Evolutionary conservation across 2,797 vertebrate species (phyloP).

Genomic region (Typhlichthys subterraneus): DNA sequence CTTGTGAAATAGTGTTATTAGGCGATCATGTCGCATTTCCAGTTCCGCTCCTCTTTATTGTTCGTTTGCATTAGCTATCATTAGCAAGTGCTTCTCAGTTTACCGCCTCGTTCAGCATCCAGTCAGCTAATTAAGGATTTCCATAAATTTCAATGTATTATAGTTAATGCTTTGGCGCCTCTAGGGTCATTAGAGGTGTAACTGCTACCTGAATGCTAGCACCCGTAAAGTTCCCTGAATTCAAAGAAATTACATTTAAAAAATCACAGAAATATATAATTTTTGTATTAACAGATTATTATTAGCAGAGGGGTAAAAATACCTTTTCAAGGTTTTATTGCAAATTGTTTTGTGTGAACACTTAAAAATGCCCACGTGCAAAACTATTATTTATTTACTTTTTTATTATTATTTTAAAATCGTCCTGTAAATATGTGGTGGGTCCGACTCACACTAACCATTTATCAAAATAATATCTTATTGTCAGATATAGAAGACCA

Average conservation of each 20-base stretch:
- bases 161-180: slow-evolving; percentile 74
- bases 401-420: no score
- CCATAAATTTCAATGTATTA: slow-evolving; percentile 78
- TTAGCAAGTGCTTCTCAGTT: slow-evolving; percentile 63
- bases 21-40: background rate
- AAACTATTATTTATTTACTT: no score
- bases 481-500: background rate
- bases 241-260: slow-evolving; percentile 3
- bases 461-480: no score
- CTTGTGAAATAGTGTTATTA: no score
- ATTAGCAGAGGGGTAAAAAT: background rate
- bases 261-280: no score
- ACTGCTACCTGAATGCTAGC: slow-evolving; percentile 68
- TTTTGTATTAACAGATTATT: background rate
- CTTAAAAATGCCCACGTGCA: no score
- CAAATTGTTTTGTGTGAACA: no score
- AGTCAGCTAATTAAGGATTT: slow-evolving; percentile 77
- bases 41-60: slow-evolving; percentile 7
- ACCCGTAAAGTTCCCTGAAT: slow-evolving; percentile 29
- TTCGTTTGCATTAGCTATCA: slow-evolving; percentile 34
- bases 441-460: no score
- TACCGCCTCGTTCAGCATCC: slow-evolving; percentile 62
- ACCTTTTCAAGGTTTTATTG: background rate
- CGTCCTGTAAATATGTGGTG: no score
- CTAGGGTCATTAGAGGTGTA: slow-evolving; percentile 74